Evolutionary conservation across 1,140 invertebrate genomes (phyloP), one percentile per base, ranked within the genome.

Genomic region (Listronotus oregonensis): DNA sequence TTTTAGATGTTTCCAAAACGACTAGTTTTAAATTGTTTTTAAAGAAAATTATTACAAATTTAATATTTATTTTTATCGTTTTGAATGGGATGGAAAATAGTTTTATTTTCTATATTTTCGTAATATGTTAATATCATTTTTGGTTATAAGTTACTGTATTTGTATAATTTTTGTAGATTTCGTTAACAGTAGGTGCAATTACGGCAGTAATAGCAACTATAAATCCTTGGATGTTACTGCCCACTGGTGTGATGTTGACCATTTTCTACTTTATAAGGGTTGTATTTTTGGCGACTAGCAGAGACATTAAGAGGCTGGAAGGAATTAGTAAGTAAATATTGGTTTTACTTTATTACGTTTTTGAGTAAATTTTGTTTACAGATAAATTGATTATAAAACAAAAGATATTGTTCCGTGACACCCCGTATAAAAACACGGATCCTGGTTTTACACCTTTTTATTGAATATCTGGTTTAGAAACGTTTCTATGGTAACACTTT

Each of bases 241-340:
- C 93, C 1, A 85, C 89, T 63, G 73, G 89, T 0, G 68, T 92
- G 11, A 80, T 95, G 6, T 77, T 84, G 11, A 46, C 49, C 3
- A 69, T 73, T 3, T 93, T 93, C 75, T 76, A 86, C 46, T 77
- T 86, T 17, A 80, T 94, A 31, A 74, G 92, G 58, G 83, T 81
- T 64, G 85, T 93, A 73, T 96, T 95, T 75, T 77, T 96, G 21
- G 81, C 84, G n/a, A 91, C 91, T 0, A 91, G 92, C 0, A 85
- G 93, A 73, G 88, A 90, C 75, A 80, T 95, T 1, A 95, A 95
- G 77, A 83, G 93, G 64, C 80, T 96, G 0, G 93, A 96, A 78
- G 90, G 89, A 64, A 87, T 88, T 46, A 86, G 92, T 94, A 81
- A 86, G 84, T 79, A 66, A 0, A 31, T 14, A 44, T n/a, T n/a